Percentiles rank a stretch among this genome's conserved stretches.
These are phyloP conservation scores for Tamandua tetradactyla DNA, from an alignment of 2,797 vertebrate genomes.

Conservation along the genomic window DNA sequence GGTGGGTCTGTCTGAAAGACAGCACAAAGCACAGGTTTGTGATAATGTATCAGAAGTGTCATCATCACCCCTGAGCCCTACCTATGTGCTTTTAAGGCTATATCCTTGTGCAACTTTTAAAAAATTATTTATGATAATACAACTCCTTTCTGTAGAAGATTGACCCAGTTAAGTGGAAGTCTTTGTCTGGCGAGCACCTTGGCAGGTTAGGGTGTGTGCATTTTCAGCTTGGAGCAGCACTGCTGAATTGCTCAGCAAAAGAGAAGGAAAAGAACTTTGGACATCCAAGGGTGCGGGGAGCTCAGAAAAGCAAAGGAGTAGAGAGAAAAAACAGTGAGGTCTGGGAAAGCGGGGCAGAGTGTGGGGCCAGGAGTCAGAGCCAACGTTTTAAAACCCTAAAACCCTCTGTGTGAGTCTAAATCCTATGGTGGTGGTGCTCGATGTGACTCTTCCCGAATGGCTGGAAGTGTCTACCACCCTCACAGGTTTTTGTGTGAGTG, in stretches of 20 bases:
- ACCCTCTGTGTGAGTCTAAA: not conserved
- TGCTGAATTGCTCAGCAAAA: not conserved
- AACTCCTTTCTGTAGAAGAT: not conserved
- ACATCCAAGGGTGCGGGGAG: not conserved
- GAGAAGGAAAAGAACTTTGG: not conserved
- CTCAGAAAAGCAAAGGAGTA: not conserved
- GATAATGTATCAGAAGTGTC: not conserved
- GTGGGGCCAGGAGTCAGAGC: not conserved
- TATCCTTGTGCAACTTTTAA: not conserved
- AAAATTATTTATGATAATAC: not conserved
- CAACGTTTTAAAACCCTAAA: not conserved
- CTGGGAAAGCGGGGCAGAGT: not conserved
- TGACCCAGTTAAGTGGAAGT: not conserved
- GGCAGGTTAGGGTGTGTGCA: no score
- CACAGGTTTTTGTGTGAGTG: not conserved
- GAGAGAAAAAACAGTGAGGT: not conserved
- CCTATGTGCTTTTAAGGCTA: not conserved
- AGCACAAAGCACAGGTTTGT: not conserved
- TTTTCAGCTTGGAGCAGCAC: not conserved
- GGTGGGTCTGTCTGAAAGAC: not conserved
- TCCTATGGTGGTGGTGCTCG: accelerated
- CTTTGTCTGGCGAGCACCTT: not conserved
- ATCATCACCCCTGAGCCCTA: not conserved
- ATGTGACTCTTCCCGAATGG: not conserved
- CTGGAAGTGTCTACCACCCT: not conserved